Base-by-base conservation (phyloP, 37 sponge, comb jelly and placozoan genomes). In the Ianthella basta region DNA sequence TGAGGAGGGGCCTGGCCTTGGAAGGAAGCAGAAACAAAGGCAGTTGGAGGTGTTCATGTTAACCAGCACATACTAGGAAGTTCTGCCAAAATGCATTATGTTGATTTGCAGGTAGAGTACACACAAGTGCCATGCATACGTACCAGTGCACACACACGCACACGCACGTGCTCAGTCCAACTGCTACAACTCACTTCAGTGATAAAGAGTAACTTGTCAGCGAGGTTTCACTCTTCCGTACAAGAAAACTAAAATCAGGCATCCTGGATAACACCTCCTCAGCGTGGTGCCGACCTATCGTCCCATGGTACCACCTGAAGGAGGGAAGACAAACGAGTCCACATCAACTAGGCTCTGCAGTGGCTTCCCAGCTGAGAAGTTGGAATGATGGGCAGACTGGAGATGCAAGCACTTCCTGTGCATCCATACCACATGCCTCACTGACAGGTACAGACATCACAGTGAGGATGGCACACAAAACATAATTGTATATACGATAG, bases 191-290 rank as follows among this genome's bases (percentile, higher is more conserved):
- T 90, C 44, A 94, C 95, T 91, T 63, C 29, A 94, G 84, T 32
- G 95, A 94, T 14, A 94, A 82, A 5, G 95, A 94, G 69, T 78
- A 94, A 33, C 81, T 83, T 24, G 80, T 87, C 39, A 54, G 61
- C 54, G 86, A 89, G 59, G 89, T 94, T 64, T 94, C 95, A 66
- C 95, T 94, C 56, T 89, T 82, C 15, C 95, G 55, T 0, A 94
- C 95, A 27, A 94, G 74, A 44, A 94, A 94, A 57, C 95, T 89
- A 38, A 91, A 94, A 66, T 94, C 95, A 32, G 87, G 89, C 37
- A 87, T 75, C 37, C 72, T 54, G 1, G 12, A 33, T 50, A 94
- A 83, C 0, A 91, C 41, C 8, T 61, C 72, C 77, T 94, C 95
- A 15, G 95, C 95, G 56, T 87, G 79, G 29, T 84, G 57, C n/a